These are phyloP conservation scores for Dicentrarchus labrax DNA, from an alignment of 2,113 vertebrate genomes.

Conservation along the genomic window DNA sequence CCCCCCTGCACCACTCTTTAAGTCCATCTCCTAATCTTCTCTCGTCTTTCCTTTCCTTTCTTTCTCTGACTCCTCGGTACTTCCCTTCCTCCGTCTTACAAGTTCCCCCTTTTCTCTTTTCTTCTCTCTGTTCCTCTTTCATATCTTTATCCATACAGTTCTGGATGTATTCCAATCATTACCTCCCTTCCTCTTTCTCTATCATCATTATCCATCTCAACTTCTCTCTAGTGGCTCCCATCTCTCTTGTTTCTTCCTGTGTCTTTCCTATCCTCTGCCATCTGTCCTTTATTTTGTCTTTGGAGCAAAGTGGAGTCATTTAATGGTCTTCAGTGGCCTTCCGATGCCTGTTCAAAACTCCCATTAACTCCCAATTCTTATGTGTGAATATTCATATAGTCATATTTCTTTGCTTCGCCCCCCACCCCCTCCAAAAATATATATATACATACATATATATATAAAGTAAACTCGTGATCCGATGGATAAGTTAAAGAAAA, in stretches of 20 bases:
- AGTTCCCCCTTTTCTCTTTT: neutral
- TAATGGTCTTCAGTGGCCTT: constrained; percentile 16
- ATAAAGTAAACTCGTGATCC: neutral
- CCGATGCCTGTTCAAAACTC: constrained; percentile 23
- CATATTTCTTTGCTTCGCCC: neutral
- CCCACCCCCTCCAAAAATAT: neutral
- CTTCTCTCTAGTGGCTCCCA: constrained; percentile 49
- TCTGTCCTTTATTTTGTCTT: constrained; percentile 62
- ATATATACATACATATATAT: too few relatives aligned
- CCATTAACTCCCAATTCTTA: neutral
- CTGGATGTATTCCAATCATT: constrained; percentile 59
- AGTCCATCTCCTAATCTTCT: neutral
- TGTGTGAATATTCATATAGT: neutral
- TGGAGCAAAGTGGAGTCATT: constrained; percentile 31
- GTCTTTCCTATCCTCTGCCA: constrained; percentile 53
- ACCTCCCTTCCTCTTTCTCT: constrained; percentile 52
- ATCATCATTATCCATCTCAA: constrained; percentile 66
- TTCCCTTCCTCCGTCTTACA: neutral
- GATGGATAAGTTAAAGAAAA: neutral
- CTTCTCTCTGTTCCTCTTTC: constrained; percentile 16
- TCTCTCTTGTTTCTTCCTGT: constrained; percentile 49
- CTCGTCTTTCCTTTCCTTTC: neutral
- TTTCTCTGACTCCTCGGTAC: neutral
- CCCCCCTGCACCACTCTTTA: neutral
- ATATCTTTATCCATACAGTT: constrained; percentile 11